phyloP scores from a whole-genome alignment of 2,113 vertebrate genomes.

The Labeo catla region DNA sequence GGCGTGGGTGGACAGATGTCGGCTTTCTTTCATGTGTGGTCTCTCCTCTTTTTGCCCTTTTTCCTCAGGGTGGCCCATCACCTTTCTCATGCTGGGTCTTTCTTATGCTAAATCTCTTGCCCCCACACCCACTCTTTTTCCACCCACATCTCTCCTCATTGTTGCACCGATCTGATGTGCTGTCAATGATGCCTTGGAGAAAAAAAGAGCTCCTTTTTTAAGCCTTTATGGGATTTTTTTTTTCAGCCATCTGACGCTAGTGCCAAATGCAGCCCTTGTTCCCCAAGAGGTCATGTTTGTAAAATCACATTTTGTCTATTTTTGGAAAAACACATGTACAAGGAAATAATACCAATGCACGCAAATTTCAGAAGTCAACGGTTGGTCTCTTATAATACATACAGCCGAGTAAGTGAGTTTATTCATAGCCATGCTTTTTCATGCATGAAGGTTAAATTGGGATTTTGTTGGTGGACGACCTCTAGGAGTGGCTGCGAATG shows the following conservation, averaged over 20 bases:
- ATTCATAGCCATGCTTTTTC: neutral
- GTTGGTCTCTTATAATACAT: neutral
- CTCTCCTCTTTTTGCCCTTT: conserved; percentile 41
- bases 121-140: conserved; percentile 20
- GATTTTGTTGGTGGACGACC: neutral
- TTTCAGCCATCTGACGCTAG: conserved; percentile 18
- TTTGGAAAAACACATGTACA: neutral
- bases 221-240: conserved; percentile 12
- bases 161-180: conserved; percentile 50
- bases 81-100: conserved; percentile 48
- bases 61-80: conserved; percentile 54
- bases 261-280: neutral
- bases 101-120: conserved; percentile 58
- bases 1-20: conserved; percentile 38
- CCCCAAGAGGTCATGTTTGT: neutral
- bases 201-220: conserved; percentile 38
- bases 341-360: neutral
- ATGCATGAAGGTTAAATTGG: neutral
- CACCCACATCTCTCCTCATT: conserved; percentile 48
- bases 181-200: conserved; percentile 49
- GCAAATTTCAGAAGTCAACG: neutral
- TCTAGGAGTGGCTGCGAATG: neutral
- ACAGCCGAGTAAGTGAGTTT: neutral
- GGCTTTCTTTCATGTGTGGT: conserved; percentile 60
- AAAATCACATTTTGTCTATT: neutral